A percentile compares a stretch with the other conserved stretches of the same genome.
phyloP scores from a whole-genome alignment of 2,888 invertebrate genomes.

The Hyposoter didymator region DNA sequence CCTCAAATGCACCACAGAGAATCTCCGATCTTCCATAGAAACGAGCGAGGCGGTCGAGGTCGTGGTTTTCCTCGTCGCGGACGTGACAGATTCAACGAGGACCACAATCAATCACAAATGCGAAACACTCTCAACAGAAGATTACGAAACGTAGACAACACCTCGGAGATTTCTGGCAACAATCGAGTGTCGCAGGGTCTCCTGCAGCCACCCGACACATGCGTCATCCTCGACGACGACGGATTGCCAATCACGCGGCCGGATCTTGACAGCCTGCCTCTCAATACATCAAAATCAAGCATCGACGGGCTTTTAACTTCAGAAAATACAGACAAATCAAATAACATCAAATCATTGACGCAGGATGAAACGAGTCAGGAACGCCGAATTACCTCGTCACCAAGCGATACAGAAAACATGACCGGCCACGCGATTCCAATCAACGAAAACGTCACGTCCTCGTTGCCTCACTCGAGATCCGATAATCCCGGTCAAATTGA shows the following conservation, averaged over 20 bases:
- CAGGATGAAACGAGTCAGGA: slow-evolving; percentile 34
- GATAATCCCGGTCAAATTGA: background rate
- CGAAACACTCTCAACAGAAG: slow-evolving; percentile 70
- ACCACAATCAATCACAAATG: slow-evolving; percentile 72
- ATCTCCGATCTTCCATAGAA: slow-evolving; percentile 74
- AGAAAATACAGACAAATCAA: slow-evolving; percentile 38
- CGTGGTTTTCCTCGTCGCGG: slow-evolving; percentile 77
- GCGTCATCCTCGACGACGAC: slow-evolving; percentile 76
- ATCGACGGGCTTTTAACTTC: background rate
- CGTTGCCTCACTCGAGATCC: slow-evolving; percentile 15
- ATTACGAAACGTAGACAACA: slow-evolving; percentile 33
- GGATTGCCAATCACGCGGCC: slow-evolving; percentile 75
- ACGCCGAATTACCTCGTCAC: background rate
- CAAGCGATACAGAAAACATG: slow-evolving; percentile 4
- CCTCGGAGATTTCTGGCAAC: slow-evolving; percentile 70
- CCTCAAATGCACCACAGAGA: slow-evolving; percentile 76
- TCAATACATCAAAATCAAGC: slow-evolving; percentile 21
- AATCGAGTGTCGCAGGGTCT: slow-evolving; percentile 60
- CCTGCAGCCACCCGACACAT: slow-evolving; percentile 76
- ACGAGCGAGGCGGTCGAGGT: slow-evolving; percentile 74
- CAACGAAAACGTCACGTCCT: background rate
- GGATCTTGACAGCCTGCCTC: slow-evolving; percentile 67
- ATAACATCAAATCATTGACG: background rate
- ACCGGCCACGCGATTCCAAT: background rate
- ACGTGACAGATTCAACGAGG: slow-evolving; percentile 77